These are phyloP conservation scores for Anolis apletophallus DNA, from an alignment of 2,797 vertebrate genomes.

Conservation along the genomic window DNA sequence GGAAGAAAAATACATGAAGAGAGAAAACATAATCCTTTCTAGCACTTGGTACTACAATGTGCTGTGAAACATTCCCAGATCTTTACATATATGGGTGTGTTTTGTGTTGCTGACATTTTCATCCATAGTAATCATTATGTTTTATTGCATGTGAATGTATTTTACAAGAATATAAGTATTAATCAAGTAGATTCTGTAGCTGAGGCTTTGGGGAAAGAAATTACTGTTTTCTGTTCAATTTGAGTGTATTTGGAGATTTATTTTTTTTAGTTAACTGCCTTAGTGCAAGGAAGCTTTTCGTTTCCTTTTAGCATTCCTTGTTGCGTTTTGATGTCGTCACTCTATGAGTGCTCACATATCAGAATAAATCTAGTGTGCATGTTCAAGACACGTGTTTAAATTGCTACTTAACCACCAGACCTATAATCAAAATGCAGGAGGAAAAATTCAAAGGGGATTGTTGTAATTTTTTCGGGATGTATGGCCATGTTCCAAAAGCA, in stretches of 20 bases:
- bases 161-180: neutral
- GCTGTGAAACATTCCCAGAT: neutral
- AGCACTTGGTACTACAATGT: neutral
- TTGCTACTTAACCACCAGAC: neutral
- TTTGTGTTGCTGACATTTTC: neutral
- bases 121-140: neutral
- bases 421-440: neutral
- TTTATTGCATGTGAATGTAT: conserved; percentile 12
- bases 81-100: neutral
- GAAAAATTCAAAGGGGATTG: no score
- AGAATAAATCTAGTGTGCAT: no score
- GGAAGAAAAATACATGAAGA: neutral
- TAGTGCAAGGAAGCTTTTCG: neutral
- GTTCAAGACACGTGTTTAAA: neutral
- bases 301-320: no score
- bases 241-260: neutral
- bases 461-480: no score
- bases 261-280: neutral
- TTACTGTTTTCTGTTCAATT: neutral
- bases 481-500: no score
- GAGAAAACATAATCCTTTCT: neutral
- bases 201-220: fast-evolving
- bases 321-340: neutral
- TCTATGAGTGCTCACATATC: neutral
- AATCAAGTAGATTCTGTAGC: neutral